Base-by-base conservation (phyloP, 2,113 vertebrate genomes). In the Cephalophus harveyi region DNA sequence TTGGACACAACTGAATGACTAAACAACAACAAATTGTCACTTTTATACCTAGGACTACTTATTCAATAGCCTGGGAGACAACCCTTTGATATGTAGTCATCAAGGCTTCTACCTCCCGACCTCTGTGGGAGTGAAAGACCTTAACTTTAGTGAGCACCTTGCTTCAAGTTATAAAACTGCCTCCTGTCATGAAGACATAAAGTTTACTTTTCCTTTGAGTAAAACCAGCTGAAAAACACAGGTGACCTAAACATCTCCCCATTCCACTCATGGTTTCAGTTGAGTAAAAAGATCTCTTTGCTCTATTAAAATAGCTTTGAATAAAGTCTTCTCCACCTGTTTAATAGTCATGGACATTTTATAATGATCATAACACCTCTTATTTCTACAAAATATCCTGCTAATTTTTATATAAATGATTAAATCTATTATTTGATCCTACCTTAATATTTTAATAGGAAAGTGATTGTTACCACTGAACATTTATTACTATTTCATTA, bases 381-480 rank as follows among this genome's bases (percentile, higher is more conserved):
- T 91, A 67, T 48, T 94, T 97, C 59, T 83, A 83, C 3, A 96
- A 91, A 93, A 86, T 14, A 11, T 27, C 10, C 23, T 87, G 30
- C 30, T 91, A 19, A 91, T 79, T 87, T 86, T 87, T 71, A 79
- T 62, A 62, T 79, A 71, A 96, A 91, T 91, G 60, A 59, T 95
- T 91, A 89, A 84, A 82, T 6, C 15, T 67, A 36, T 78, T 55
- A 86, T 95, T 86, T 97, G 59, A 93, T 89, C 25, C 91, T 88
- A 62, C 23, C 43, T 83, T 71, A 71, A 28, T 30, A 40, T 95
- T 95, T 83, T 91, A 87, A 64, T 54, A 1, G 7, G 48, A 93
- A 84, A 67, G 33, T 87, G 92, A 33, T 82, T 91, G 30, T 94
- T 95, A 4, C 33, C 30, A 91, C 13, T 85, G 93, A 91, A 71